Conservation (phyloP, 2,113 vertebrate genomes). For the Sprattus sprattus region DNA sequence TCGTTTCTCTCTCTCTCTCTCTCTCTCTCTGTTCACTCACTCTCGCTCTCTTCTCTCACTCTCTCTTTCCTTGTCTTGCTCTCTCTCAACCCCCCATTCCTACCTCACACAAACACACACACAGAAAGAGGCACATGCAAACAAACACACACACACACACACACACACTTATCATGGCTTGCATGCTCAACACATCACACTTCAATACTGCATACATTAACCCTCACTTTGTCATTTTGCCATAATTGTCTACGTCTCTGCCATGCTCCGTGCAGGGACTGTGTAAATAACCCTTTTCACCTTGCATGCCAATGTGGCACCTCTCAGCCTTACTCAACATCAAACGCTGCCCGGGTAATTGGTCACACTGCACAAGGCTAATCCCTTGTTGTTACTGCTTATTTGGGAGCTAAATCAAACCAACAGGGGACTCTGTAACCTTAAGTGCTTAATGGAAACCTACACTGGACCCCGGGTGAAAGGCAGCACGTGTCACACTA, state of each 20-base stretch:
- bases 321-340: constrained; percentile 30
- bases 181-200: neutral
- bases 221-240: neutral
- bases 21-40: neutral
- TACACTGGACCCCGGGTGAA: neutral
- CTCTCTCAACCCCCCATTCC: neutral
- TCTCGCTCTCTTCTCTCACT: neutral
- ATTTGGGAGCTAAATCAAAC: constrained; percentile 26
- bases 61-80: neutral
- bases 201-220: neutral
- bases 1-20: constrained; percentile 11
- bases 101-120: neutral
- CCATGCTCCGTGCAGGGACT: neutral
- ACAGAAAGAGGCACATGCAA: neutral
- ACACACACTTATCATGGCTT: neutral
- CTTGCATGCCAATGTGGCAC: constrained; percentile 22
- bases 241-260: neutral
- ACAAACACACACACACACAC: neutral
- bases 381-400: constrained; percentile 39
- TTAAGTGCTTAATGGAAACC: constrained; percentile 9
- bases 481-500: neutral
- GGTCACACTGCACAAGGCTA: constrained; percentile 31
- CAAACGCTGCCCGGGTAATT: constrained; percentile 42
- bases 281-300: constrained; percentile 33
- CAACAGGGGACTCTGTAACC: constrained; percentile 4